Base-by-base conservation (phyloP, 2,888 invertebrate species). In the Scaptomyza reducta region DNA sequence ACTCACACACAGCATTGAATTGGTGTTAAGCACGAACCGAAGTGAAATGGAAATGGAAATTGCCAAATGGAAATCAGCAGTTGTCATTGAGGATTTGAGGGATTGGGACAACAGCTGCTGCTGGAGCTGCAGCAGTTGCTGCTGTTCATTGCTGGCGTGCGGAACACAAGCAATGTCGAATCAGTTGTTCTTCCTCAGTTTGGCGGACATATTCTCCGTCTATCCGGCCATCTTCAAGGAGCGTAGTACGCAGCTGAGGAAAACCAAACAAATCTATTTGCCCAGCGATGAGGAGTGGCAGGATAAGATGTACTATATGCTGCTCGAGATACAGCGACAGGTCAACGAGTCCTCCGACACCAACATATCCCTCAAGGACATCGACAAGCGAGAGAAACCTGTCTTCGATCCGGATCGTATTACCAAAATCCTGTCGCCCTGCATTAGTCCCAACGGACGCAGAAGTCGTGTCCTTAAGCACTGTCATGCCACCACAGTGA, bases 151-250 rank as follows among this genome's bases (percentile, higher is more conserved):
- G 66, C 58, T 57, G 47, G 70, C 68, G 70, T 57, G 50, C 63
- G 65, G 70, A 45, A 11, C 31, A 90, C 44, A 7, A 90, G 6
- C 1, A 31, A 91, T 91, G 91, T 70, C 90, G 40, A 90, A 89
- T 74, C 89, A 91, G 58, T 73, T 92, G 13, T 91, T 92, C 66
- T 89, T 91, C 61, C 83, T 92, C 44, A 90, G 90, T 55, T 79
- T 91, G 63, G 91, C 92, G 16, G 90, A 94, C 84, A 92, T 95
- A 44, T 95, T 95, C 88, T 93, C 93, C 14, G 93, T 94, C 6
- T 95, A 95, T 84, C 94, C 95, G 1, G 93, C 93, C 80, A 91
- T 95, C 2, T 92, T 96, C 90, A 93, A 94, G 1, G 93, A 94
- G 63, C 90, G 95, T 73, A 91, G 95, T 47, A 88, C 93, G 1